Conservation (phyloP, 2,113 vertebrate genomes). For the Tonatia bakeri region DNA sequence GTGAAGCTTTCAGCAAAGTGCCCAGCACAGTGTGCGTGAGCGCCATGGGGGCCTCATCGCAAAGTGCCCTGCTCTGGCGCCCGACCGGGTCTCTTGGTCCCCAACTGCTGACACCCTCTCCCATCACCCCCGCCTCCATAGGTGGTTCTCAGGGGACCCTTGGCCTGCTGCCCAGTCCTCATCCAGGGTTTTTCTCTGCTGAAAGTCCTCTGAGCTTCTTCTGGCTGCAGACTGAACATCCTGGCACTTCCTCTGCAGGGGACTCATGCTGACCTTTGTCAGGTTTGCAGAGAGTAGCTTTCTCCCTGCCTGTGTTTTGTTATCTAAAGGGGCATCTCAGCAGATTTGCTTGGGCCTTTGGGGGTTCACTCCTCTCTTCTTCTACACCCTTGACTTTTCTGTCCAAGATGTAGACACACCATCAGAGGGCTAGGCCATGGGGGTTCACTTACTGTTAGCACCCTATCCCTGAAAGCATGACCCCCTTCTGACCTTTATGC, state of each 20-base stretch:
- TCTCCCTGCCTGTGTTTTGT: neutral
- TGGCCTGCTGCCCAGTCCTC: neutral
- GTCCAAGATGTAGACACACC: neutral
- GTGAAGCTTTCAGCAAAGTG: neutral
- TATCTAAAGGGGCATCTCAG: neutral
- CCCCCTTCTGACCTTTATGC: neutral
- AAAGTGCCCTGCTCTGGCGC: neutral
- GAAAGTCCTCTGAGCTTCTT: neutral
- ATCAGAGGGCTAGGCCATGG: neutral
- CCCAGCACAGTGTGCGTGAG: accelerated
- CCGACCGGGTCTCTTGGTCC: neutral
- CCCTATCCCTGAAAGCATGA: neutral
- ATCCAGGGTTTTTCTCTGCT: neutral
- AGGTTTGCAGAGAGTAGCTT: neutral
- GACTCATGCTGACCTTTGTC: neutral
- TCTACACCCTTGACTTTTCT: neutral
- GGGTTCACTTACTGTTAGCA: neutral
- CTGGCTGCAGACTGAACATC: neutral
- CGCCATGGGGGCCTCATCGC: accelerated
- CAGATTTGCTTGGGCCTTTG: neutral
- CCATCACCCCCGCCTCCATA: neutral
- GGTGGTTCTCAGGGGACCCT: neutral
- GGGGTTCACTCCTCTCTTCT: neutral
- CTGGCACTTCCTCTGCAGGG: neutral
- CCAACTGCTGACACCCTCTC: neutral